These are phyloP conservation scores for Habropoda laboriosa DNA, from an alignment of 1,140 invertebrate genomes.

Conservation along the genomic window DNA sequence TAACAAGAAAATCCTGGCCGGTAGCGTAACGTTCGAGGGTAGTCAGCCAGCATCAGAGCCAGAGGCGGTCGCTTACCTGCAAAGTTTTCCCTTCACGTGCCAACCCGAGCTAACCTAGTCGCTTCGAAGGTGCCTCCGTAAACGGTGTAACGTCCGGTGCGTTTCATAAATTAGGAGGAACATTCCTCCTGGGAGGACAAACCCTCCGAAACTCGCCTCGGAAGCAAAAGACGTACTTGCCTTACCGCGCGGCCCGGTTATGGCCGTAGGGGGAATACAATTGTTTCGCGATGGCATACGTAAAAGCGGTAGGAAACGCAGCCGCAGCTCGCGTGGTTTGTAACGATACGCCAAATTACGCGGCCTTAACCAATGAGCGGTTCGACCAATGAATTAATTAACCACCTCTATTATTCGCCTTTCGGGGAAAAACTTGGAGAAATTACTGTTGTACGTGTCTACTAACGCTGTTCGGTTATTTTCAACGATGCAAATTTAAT, in stretches of 20 bases:
- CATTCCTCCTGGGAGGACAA: constrained; percentile 60
- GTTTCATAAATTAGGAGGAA: constrained; percentile 66
- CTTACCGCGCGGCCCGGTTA: constrained; percentile 48
- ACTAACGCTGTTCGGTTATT: no score
- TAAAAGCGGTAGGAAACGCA: constrained; percentile 35
- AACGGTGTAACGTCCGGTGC: constrained; percentile 59
- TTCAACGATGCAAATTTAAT: no score
- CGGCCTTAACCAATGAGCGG: constrained; percentile 24
- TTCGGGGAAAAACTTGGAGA: background rate
- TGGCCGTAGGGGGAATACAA: constrained; percentile 65
- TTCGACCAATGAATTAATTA: constrained; percentile 56
- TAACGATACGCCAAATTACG: constrained; percentile 51
- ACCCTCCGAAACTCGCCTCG: constrained; percentile 53
- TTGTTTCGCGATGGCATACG: constrained; percentile 63
- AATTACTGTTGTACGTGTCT: no score
- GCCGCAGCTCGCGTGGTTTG: constrained; percentile 20
- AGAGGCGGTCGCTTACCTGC: constrained; percentile 37
- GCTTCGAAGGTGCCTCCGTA: constrained; percentile 44
- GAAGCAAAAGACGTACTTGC: constrained; percentile 49
- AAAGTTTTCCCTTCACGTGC: constrained; percentile 55
- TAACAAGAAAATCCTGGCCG: constrained; percentile 47
- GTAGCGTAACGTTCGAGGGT: constrained; percentile 4
- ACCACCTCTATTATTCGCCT: constrained; percentile 4
- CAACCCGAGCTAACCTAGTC: constrained; percentile 24
- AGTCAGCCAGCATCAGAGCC: background rate